Base-by-base conservation (phyloP, 2,797 vertebrate genomes). In the Microchirus variegatus region DNA sequence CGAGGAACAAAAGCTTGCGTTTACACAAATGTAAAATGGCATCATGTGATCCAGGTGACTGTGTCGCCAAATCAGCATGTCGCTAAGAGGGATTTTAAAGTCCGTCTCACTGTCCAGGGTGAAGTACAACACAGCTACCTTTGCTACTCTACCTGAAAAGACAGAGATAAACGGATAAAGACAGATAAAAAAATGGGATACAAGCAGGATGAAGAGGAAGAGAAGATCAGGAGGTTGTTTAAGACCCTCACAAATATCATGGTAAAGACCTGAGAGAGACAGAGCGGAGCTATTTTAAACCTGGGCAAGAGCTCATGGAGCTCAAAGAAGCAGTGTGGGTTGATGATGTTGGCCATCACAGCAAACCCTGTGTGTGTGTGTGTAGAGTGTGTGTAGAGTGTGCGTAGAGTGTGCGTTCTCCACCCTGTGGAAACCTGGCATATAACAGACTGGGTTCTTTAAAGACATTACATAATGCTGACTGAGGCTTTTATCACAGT, bases 251-350 rank as follows among this genome's bases (percentile, higher is more conserved):
- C 83, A 82, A 73, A 86, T 75, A 86, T 83, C 59, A 75, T 77
- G 83, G 64, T 82, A 69, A 76, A 80, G 64, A 80, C 71, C 72
- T 70, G 68, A 76, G 77, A 85, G 31, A 31, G 31, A 31, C 5
- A 31, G 3, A 31, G 31, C 31, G 0, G 56, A 82, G 68, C 80
- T 87, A 89, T 88, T 88, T 87, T 84, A 84, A 84, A 84, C 80
- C 80, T 16, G 16, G 73, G 63, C 68, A 78, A 3, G 22, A 77
- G 80, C 78, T 83, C 77, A 83, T 67, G 83, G 70, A 31, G 31
- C 31, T 31, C 31, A 75, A 69, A 73, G 63, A 75, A 77, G 68
- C 67, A 64, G 74, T 83, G 87, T 86, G 86, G 86, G 84, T 78
- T 81, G 80, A 53, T 63, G n/a, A 79, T 71, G 74, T 77, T 84